Percentiles rank a stretch among this genome's conserved stretches.
Evolutionary conservation across 1,140 invertebrate genomes (phyloP).

Genomic region (Teleopsis dalmanni): DNA sequence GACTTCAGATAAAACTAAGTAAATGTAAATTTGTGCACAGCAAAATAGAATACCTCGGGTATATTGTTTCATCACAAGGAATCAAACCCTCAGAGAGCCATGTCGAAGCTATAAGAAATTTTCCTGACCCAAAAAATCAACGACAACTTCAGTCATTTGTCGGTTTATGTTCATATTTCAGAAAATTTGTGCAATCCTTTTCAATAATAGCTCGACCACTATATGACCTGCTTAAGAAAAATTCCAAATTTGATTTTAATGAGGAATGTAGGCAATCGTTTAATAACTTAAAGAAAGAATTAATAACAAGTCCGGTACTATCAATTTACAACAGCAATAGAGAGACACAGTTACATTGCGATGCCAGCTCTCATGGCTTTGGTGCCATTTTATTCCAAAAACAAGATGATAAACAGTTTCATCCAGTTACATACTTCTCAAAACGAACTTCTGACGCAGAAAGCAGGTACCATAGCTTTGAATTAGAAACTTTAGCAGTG

Average conservation of each 20-base stretch:
- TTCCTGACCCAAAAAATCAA: conserved; percentile 3
- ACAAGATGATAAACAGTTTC: conserved; percentile 17
- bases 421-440: conserved; percentile 1
- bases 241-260: background rate
- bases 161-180: conserved; percentile 12
- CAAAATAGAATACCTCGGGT: conserved; percentile 14
- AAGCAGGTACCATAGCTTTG: conserved; percentile 43
- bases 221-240: background rate
- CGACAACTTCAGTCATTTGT: conserved; percentile 15
- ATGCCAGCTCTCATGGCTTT: background rate
- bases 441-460: conserved; percentile 34
- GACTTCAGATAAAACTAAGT: conserved; percentile 4
- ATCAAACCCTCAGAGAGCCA: conserved; percentile 8
- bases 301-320: conserved; percentile 15
- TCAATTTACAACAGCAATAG: conserved; percentile 12
- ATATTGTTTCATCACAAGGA: conserved; percentile 1
- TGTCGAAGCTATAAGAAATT: conserved; percentile 9
- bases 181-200: conserved; percentile 11
- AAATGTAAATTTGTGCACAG: conserved; percentile 4
- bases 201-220: background rate
- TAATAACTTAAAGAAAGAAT: background rate
- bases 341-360: conserved; percentile 1
- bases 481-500: conserved; percentile 48
- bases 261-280: background rate
- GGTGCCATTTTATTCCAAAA: background rate